A percentile compares a stretch with the other conserved stretches of the same genome.
Evolutionary conservation across 2,113 vertebrate species (phyloP).

Genomic region (Grantiella picta): DNA sequence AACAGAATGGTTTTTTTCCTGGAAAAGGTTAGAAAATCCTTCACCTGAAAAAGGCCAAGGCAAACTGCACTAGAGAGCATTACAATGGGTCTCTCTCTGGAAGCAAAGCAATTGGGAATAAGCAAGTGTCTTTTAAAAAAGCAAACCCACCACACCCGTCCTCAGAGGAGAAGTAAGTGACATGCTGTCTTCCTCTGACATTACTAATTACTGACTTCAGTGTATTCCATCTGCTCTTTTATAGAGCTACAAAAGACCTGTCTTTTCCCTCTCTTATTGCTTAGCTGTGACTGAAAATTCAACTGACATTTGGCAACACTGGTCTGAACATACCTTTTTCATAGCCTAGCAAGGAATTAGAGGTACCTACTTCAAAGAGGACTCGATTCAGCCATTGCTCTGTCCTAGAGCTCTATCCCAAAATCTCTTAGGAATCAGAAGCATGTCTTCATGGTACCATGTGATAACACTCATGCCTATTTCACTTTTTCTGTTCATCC

Average conservation of each 20-base stretch:
- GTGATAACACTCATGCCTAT: not conserved
- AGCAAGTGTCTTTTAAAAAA: not conserved
- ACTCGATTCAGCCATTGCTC: not conserved
- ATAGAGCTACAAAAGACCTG: not conserved
- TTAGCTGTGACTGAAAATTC: not conserved
- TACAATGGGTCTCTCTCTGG: not conserved
- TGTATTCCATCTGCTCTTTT: not conserved
- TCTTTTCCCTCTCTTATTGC: rapidly evolving
- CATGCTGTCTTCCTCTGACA: not conserved
- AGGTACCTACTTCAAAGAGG: not conserved
- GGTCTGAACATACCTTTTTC: not conserved
- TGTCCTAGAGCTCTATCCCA: not conserved
- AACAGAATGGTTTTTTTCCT: not conserved
- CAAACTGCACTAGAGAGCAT: not conserved
- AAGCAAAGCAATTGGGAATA: not conserved
- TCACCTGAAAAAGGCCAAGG: not conserved
- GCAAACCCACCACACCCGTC: not conserved
- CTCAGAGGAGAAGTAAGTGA: not conserved
- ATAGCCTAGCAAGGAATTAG: not conserved
- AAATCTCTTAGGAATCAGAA: not conserved
- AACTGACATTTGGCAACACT: not conserved
- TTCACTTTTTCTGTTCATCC: not conserved
- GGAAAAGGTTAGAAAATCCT: not conserved
- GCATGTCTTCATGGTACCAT: not conserved
- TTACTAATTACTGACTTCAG: not conserved